Conservation (phyloP, 2,888 invertebrate species). For the Leptogaster cylindrica region DNA sequence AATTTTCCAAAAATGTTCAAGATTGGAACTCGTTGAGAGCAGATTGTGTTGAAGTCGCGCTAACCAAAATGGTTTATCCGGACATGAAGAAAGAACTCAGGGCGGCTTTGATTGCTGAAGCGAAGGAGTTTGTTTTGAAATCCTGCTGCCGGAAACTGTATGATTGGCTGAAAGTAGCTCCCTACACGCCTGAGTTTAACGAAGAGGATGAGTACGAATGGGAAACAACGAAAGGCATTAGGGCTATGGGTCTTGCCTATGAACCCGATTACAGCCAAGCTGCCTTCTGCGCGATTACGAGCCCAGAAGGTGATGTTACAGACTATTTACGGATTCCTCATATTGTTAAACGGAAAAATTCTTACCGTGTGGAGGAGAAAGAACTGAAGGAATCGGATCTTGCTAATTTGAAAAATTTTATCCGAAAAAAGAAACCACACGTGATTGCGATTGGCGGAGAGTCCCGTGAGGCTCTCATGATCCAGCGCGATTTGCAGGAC, state of each 20-base stretch:
- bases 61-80: constrained; percentile 87
- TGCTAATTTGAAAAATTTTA: constrained; percentile 77
- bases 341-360: constrained; percentile 81
- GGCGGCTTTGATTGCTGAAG: constrained; percentile 79
- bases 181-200: constrained; percentile 74
- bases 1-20: constrained; percentile 91
- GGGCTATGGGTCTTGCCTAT: constrained; percentile 88
- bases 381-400: constrained; percentile 72
- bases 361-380: constrained; percentile 73
- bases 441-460: constrained; percentile 91
- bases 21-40: constrained; percentile 93
- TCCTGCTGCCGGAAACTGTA: constrained; percentile 85
- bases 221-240: constrained; percentile 77
- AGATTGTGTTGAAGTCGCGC: constrained; percentile 86
- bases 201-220: constrained; percentile 93
- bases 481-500: constrained; percentile 78
- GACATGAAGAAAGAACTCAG: constrained; percentile 86
- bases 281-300: constrained; percentile 86
- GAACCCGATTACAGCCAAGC: constrained; percentile 83
- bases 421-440: constrained; percentile 90
- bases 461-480: constrained; percentile 82
- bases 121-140: constrained; percentile 83
- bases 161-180: constrained; percentile 84
- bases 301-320: constrained; percentile 88
- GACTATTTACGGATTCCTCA: constrained; percentile 90